Evolutionary conservation across 2,113 vertebrate species (phyloP), one percentile per base, ranked within the genome.

Genomic region (Tricholaema leucomelas): DNA sequence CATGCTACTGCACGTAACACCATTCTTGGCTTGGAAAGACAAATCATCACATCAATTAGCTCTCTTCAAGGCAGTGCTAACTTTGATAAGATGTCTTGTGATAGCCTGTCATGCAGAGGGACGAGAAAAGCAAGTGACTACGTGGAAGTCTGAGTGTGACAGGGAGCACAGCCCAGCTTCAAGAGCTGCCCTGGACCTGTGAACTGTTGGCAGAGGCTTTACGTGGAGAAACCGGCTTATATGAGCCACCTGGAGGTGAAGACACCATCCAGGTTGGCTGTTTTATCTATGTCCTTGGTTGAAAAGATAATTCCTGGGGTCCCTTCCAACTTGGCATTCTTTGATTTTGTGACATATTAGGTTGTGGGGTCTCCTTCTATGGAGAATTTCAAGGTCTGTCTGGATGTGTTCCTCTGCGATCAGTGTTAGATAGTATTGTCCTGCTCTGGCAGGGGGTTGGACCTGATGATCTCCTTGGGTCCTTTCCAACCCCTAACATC

Each of bases 41-140:
- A n/a, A n/a, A n/a, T n/a, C n/a, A 91, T 94, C 87, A 83, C 78
- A 48, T 42, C 84, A 93, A 92, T 88, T 90, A 94, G 81, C 61
- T 79, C 81, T 50, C 81, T 84, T 79, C 85, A 95, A 92, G 88
- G 86, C 66, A 85, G 66, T 13, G 7, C 44, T 92, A 25, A 59
- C 28, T 77, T 87, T 76, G 88, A 93, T 93, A 91, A 94, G 93
- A 90, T 90, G 48, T 25, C 33, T 64, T 35, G 36, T 36, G 91
- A 93, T 93, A 86, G 63, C 4, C 2, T 10, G 42, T 85, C 85
- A 67, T 75, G 78, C 55, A 73, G 75, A 90, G 66, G 48, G 91
- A 94, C 17, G 0, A 84, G 87, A 87, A 90, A 96, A 94, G 89
- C 75, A 52, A 91, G 85, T 69, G 82, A 64, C 74, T 92, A 90